phyloP scores from a whole-genome alignment of 2,113 vertebrate species.

The Alaudala cheleensis region DNA sequence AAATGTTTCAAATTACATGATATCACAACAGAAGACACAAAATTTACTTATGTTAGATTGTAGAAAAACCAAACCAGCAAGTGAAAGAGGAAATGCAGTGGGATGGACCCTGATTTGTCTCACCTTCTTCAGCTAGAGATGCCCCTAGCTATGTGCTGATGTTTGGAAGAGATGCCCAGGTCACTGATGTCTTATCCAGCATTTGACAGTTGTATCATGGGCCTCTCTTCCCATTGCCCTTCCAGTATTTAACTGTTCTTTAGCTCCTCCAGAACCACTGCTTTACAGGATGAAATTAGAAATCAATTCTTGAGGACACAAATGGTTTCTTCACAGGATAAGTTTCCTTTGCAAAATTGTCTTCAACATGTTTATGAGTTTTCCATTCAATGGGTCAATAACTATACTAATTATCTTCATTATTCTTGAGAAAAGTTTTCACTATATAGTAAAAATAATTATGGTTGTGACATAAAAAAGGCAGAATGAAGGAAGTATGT shows the following conservation, averaged over 20 bases:
- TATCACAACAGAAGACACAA: neutral
- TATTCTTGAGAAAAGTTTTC: neutral
- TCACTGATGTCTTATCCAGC: neutral
- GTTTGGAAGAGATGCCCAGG: neutral
- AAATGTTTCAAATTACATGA: neutral
- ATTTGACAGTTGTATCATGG: neutral
- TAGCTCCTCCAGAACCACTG: neutral
- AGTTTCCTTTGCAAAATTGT: neutral
- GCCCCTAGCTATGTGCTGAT: neutral
- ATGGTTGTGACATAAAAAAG: neutral
- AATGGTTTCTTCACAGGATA: neutral
- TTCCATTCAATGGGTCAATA: neutral
- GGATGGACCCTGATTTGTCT: neutral
- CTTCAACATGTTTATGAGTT: neutral
- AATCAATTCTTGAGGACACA: neutral
- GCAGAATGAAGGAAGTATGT: neutral
- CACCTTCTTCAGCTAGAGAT: neutral
- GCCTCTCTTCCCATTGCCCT: neutral
- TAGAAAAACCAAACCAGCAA: neutral
- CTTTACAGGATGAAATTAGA: neutral
- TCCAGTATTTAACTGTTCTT: neutral
- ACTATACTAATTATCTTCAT: neutral
- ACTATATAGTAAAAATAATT: neutral
- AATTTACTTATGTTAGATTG: neutral
- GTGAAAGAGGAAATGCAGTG: neutral